Percentiles rank a stretch among this genome's conserved stretches.
These are phyloP conservation scores for Trichonephila clavata DNA, from an alignment of 1,140 invertebrate species.

Conservation along the genomic window DNA sequence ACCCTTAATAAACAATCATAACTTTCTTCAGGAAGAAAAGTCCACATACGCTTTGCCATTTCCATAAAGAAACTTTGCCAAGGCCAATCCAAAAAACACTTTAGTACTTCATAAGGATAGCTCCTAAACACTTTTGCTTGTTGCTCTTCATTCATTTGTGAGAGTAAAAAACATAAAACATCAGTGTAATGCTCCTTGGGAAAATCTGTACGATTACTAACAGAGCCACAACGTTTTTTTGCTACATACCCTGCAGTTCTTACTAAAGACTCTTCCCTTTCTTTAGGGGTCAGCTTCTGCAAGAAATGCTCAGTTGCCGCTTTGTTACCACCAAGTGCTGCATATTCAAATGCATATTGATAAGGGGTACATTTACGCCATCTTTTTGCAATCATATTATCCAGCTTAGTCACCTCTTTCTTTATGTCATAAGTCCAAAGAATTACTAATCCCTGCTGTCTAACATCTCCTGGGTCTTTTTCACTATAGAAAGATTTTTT, in stretches of 20 bases:
- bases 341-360: too few relatives aligned
- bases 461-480: too few relatives aligned
- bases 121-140: conserved; percentile 62
- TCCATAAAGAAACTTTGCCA: conserved; percentile 69
- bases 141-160: conserved; percentile 65
- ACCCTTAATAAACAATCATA: conserved; percentile 38
- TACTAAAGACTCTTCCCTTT: conserved; percentile 59
- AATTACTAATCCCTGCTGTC: too few relatives aligned
- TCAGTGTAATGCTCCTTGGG: conserved; percentile 69
- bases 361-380: too few relatives aligned
- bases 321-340: too few relatives aligned
- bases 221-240: conserved; percentile 48
- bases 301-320: too few relatives aligned
- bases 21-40: conserved; percentile 61
- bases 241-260: conserved; percentile 54
- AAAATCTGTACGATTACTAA: conserved; percentile 31
- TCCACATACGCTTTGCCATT: conserved; percentile 63
- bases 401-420: too few relatives aligned
- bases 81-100: conserved; percentile 64
- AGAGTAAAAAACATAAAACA: conserved; percentile 71
- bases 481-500: too few relatives aligned
- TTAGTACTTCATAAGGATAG: conserved; percentile 57
- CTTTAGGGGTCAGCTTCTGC: too few relatives aligned
- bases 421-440: too few relatives aligned
- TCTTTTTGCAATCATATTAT: too few relatives aligned